Conservation (phyloP, 2,888 invertebrate genomes). For the Tenthredo notha region DNA sequence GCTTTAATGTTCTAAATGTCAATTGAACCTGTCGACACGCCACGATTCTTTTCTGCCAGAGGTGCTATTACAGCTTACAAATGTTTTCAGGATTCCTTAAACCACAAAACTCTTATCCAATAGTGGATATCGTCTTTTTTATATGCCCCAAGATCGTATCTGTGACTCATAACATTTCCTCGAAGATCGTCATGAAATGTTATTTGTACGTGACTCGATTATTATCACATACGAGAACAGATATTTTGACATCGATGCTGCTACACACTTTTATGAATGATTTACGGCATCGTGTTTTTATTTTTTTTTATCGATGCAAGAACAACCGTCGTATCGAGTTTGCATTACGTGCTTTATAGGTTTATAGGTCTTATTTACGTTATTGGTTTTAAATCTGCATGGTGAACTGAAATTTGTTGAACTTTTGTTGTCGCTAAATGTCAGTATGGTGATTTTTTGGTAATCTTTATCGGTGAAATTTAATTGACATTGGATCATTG, state of each 20-base stretch:
- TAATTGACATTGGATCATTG: background rate
- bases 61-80: background rate
- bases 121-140: background rate
- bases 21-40: background rate
- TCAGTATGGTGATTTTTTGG: background rate
- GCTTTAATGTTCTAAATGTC: slow-evolving; percentile 1
- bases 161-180: background rate
- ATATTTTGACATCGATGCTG: background rate
- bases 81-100: background rate
- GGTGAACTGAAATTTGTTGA: background rate
- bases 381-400: background rate
- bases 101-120: background rate
- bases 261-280: background rate
- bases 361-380: background rate
- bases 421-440: background rate
- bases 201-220: background rate
- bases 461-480: background rate
- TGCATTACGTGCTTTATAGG: background rate
- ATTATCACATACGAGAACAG: background rate
- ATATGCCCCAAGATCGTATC: background rate
- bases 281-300: background rate
- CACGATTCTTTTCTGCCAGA: background rate
- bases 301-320: background rate
- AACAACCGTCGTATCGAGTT: background rate
- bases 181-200: background rate